Evolutionary conservation across 2,113 vertebrate species (phyloP), one percentile per base, ranked within the genome.

Genomic region (Aleadryas rufinucha): DNA sequence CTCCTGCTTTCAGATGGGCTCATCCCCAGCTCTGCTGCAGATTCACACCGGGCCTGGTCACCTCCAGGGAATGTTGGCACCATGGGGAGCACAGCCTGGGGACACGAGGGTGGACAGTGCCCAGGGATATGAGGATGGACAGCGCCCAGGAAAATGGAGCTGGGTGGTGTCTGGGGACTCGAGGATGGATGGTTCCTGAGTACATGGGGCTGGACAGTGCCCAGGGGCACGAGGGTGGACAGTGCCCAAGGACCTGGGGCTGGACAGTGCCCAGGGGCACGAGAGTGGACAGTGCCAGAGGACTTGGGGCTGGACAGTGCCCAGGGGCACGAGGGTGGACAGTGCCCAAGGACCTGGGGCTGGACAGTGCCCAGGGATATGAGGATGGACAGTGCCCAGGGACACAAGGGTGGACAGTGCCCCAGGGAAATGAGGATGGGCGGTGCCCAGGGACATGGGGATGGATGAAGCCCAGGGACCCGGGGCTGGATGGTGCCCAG

Each of bases 211-310:
- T 33, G 60, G 37, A 41, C 8, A 4, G 37, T 13, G 59, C 37
- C 24, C 26, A 4, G 13, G 27, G 12, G 30, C 6, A 41, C 0
- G 52, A 11, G 50, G 27, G 11, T 31, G 53, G 53, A 21, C 19
- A 9, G 13, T 33, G 20, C 31, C 16, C 26, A 11, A 10, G 47
- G 9, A n/a, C 23, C 27, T 0, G 7, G 1, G 39, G 39, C 1
- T 54, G 30, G 28, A 17, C 27, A 6, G 27, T 30, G 10, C 50
- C 27, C 28, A 11, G 16, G 52, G 4, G 30, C 2, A 30, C 0
- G 7, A 5, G 16, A n/a, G 3, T 49, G 45, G 66, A 16, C 13
- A 11, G 18, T 20, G 45, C 45, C 8, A 30, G 6, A 22, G 44
- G n/a, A 59, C 3, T n/a, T 2, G 11, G 6, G 16, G 23, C 3